Evolutionary conservation across 2,113 vertebrate species (phyloP).

Genomic region (Trichechus manatus): DNA sequence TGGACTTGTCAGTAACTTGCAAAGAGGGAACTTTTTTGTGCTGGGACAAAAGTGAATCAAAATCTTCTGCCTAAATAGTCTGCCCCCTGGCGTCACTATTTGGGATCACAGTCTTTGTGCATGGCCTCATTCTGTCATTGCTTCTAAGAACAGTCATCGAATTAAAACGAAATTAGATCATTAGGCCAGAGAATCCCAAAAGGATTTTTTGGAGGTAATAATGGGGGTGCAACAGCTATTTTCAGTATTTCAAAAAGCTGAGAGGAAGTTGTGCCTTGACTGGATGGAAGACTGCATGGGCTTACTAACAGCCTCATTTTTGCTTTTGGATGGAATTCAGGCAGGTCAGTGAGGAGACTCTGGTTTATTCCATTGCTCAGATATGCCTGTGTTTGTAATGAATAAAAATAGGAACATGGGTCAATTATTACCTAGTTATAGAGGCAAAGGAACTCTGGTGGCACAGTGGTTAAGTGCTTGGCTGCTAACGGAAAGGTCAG

Average conservation of each 20-base stretch:
- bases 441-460: not conserved
- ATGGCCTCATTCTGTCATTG: not conserved
- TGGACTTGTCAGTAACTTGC: not conserved
- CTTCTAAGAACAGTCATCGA: constrained; percentile 57
- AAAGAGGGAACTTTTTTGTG: not conserved
- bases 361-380: not conserved
- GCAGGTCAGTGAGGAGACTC: not conserved
- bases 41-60: not conserved
- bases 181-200: constrained; percentile 60
- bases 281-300: not conserved
- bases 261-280: not conserved
- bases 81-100: constrained; percentile 31
- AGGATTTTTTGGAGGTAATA: constrained; percentile 55
- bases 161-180: constrained; percentile 66
- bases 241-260: constrained; percentile 56
- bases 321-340: not conserved
- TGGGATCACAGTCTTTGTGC: not conserved
- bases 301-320: not conserved
- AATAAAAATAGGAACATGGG: not conserved
- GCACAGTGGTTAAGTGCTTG: not conserved
- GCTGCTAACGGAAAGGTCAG: not conserved
- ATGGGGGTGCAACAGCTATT: constrained; percentile 57
- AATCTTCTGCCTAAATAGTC: not conserved
- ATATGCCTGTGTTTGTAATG: not conserved
- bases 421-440: not conserved